Evolutionary conservation across 2,797 vertebrate species (phyloP).

Genomic region (Diglossa cyanea): DNA sequence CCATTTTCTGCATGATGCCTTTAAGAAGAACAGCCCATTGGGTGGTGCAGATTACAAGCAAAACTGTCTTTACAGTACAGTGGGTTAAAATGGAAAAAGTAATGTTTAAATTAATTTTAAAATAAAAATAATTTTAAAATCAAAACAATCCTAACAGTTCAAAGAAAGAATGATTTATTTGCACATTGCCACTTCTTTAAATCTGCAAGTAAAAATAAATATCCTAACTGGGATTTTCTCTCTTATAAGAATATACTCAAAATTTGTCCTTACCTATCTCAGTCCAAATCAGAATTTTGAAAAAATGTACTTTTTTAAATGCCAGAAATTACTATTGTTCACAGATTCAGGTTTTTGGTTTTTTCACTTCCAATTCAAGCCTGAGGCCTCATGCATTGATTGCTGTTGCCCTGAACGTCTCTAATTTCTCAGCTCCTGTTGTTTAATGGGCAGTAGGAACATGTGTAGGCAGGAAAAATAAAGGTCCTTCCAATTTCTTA

Average conservation of each 20-base stretch:
- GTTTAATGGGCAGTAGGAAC: background rate
- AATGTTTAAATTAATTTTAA: background rate
- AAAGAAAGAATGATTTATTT: background rate
- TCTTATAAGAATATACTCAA: background rate
- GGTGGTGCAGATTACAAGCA: background rate
- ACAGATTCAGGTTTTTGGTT: background rate
- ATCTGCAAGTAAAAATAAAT: background rate
- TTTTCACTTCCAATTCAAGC: background rate
- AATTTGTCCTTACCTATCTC: background rate
- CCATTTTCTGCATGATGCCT: background rate
- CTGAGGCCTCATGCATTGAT: background rate
- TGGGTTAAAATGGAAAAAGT: background rate
- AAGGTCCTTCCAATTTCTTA: background rate
- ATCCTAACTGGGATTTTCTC: background rate
- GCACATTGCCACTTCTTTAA: background rate
- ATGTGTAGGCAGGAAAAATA: background rate
- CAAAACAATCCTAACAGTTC: background rate
- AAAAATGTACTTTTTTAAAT: background rate
- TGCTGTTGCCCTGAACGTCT: background rate
- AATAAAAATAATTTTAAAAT: background rate
- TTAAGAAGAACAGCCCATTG: background rate
- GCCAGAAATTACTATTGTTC: background rate
- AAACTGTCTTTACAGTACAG: background rate
- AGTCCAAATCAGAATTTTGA: background rate
- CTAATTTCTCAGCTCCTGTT: background rate